phyloP scores from a whole-genome alignment of 2,888 invertebrate genomes.

The Mechanitis messenoides region DNA sequence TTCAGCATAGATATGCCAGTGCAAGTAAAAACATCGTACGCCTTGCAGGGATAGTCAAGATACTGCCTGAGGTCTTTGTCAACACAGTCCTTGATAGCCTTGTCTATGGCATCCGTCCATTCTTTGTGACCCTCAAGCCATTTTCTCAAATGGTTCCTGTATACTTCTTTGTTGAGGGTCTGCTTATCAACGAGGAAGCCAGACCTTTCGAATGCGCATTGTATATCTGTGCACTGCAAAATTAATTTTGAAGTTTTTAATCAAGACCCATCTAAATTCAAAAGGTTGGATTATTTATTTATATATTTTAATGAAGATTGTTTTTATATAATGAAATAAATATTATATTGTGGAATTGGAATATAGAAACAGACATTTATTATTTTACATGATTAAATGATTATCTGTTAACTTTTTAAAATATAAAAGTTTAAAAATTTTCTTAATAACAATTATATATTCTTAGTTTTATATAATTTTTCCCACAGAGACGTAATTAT shows the following conservation, averaged over 20 bases:
- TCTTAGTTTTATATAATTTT: no score
- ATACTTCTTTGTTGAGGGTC: constrained; percentile 57
- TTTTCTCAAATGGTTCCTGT: constrained; percentile 48
- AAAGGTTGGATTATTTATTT: no score
- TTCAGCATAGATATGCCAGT: constrained; percentile 68
- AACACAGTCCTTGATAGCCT: constrained; percentile 59
- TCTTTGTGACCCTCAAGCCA: constrained; percentile 53
- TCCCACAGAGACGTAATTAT: background rate
- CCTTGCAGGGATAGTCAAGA: constrained; percentile 55
- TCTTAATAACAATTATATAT: no score
- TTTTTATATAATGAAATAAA: no score
- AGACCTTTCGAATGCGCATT: constrained; percentile 65
- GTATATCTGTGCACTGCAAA: constrained; percentile 62
- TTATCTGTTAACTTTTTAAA: no score
- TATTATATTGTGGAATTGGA: no score
- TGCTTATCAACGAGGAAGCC: constrained; percentile 55
- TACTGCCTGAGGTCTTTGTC: constrained; percentile 60
- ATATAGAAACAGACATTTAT: no score
- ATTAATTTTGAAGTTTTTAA: background rate
- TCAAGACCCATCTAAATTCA: no score
- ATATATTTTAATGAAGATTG: no score
- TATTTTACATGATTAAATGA: no score
- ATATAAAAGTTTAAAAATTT: no score
- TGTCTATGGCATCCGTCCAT: constrained; percentile 56
- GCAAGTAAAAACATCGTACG: constrained; percentile 66